Base-by-base conservation (phyloP, 2,797 vertebrate species). In the Sebastes oblongus region DNA sequence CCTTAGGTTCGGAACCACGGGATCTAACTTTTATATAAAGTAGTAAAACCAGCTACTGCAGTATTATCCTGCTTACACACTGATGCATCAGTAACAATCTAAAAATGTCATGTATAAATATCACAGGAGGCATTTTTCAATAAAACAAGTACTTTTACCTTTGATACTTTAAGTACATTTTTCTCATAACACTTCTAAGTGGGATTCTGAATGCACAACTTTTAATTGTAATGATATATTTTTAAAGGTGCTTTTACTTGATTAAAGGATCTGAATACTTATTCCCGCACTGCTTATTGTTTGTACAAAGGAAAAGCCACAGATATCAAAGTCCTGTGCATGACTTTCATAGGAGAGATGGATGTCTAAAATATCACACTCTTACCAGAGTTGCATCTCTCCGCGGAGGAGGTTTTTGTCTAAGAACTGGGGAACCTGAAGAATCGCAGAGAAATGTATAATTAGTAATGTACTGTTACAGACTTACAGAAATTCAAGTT, bases 361-460 rank as follows among this genome's bases (percentile, higher is more conserved):
- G 24, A 72, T 24, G 8, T 25, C 5, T n/a, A 10, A 77, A 68
- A 81, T 27, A 59, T 64, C 13, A 72, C 20, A 72, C n/a, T 65
- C 96, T 87, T 91, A 99, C 98, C 96, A 99, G 93, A 82, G 98
- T 99, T 74, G 98, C 96, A 89, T 99, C 98, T 96, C 98, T 97
- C 77, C 98, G 95, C 59, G 98, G 98, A 12, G 98, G 98, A 0
- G 98, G 98, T 84, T 98, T 98, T 78, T 98, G 98, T 94, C 98
- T 96, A 75, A 99, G 95, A 92, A 99, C 97, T 68, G 98, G 98
- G 86, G 98, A 99, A 93, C 98, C 98, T 99, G 56, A 68, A 60
- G 18, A 83, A 46, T 46, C 42, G 42, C 42, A 46, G 42, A 46
- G 42, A 36, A 65, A 4, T 68, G 25, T 18, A 2, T 25, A 56